Base-by-base conservation (phyloP, 2,113 vertebrate genomes). In the Ptilorrhoa leucosticta region DNA sequence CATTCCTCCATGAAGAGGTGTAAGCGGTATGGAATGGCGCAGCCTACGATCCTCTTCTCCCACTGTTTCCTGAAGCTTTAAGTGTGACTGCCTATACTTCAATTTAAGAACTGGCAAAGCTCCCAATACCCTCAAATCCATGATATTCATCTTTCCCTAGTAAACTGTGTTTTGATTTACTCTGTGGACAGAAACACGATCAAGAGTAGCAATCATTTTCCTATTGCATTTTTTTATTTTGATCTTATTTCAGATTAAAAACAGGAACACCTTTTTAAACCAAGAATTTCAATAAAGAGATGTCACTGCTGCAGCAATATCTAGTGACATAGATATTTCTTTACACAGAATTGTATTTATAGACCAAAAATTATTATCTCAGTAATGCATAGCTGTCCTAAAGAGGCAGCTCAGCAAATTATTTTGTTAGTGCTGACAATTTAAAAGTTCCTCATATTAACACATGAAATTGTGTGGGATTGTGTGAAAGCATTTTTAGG, bases 321-420 rank as follows among this genome's bases (percentile, higher is more conserved):
- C 56, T 81, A 68, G 37, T 47, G 69, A 77, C 60, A 88, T 11
- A 70, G 82, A 54, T 80, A 61, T 54, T 93, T 80, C 63, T 91
- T 91, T 87, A 87, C 57, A 51, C 2, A 80, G 79, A 45, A 30
- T 50, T 68, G 26, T 73, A 76, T 93, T 89, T 92, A 94, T 47
- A 91, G 70, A 47, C 28, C 22, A 91, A 75, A 96, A 89, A 83
- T 22, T 2, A 92, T 17, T 83, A 40, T 56, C 61, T 80, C 66
- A 69, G 30, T 79, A 86, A 89, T 77, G 45, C 50, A 63, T 50
- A 85, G 15, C 31, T 93, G 24, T 84, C 73, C 90, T 85, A 77
- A 93, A 92, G n/a, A 92, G n/a, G 75, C 44, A 94, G 78, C 47
- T 91, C 66, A 96, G 84, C 82, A 89, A 93, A 78, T 90, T 83